Evolutionary conservation across 2,113 vertebrate species (phyloP).

Genomic region (Pseudonaja textilis): DNA sequence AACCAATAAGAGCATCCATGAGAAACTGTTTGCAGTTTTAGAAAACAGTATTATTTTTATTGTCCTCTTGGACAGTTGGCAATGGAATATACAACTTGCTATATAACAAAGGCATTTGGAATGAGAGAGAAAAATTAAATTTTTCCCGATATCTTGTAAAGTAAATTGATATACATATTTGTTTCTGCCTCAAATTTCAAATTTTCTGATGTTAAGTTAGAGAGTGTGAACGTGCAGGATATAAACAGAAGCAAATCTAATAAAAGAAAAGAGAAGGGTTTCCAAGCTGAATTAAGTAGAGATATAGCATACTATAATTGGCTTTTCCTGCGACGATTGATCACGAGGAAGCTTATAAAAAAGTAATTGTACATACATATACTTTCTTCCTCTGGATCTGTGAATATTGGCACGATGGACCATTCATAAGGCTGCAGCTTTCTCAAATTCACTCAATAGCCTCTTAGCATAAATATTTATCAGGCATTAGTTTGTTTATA

Average conservation of each 20-base stretch:
- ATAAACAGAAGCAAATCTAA: not conserved
- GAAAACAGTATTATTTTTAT: not conserved
- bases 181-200: conserved; percentile 16
- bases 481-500: not conserved
- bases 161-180: not conserved
- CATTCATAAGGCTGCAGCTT: not conserved
- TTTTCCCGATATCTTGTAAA: not conserved
- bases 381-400: not conserved
- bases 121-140: conserved; percentile 20
- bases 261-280: not conserved
- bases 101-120: not conserved
- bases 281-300: not conserved
- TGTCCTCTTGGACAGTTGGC: not conserved
- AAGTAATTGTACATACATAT: not conserved
- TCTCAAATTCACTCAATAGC: not conserved
- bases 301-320: not conserved
- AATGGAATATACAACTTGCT: not conserved
- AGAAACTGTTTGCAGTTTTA: conserved; percentile 1
- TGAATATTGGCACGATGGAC: not conserved
- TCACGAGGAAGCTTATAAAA: not conserved
- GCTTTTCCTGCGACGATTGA: not conserved
- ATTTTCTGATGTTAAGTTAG: not conserved
- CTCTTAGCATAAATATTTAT: not conserved
- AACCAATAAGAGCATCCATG: conserved; percentile 17
- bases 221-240: not conserved